Evolutionary conservation across 2,113 vertebrate species (phyloP).

Genomic region (Electrona antarctica): DNA sequence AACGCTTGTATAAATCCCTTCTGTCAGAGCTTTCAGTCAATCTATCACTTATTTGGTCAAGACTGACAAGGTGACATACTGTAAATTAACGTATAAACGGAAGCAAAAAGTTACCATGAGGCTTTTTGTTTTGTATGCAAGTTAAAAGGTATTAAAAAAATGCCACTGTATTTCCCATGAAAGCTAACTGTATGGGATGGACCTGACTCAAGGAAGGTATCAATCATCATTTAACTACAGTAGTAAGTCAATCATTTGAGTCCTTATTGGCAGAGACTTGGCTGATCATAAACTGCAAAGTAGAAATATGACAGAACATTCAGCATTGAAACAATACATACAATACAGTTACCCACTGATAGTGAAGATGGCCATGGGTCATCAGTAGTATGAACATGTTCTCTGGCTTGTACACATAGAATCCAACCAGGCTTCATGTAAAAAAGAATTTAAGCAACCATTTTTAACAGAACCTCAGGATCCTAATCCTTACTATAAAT

Average conservation of each 20-base stretch:
- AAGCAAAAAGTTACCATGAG: too few relatives aligned
- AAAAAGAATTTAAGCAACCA: slow-evolving; percentile 4
- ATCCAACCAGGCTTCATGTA: slow-evolving; percentile 9
- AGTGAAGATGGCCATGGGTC: slow-evolving; percentile 12
- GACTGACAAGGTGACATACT: not conserved
- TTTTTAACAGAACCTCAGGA: slow-evolving; percentile 35
- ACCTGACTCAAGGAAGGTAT: not conserved
- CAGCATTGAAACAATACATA: slow-evolving; percentile 4
- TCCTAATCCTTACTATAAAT: slow-evolving; percentile 28
- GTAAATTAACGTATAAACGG: too few relatives aligned
- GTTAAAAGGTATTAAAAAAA: too few relatives aligned
- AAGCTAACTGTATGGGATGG: too few relatives aligned
- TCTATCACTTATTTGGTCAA: slow-evolving; percentile 11
- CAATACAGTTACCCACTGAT: slow-evolving; percentile 11
- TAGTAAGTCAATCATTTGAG: slow-evolving; percentile 12
- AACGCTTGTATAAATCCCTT: slow-evolving; percentile 55
- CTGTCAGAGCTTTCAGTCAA: slow-evolving; percentile 2
- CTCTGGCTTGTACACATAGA: slow-evolving; percentile 31
- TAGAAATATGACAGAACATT: slow-evolving; percentile 35
- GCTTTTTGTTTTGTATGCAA: too few relatives aligned
- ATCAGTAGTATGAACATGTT: slow-evolving; percentile 37
- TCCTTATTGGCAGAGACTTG: not conserved
- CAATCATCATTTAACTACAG: slow-evolving; percentile 11
- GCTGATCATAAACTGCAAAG: slow-evolving; percentile 28
- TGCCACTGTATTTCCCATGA: too few relatives aligned